phyloP scores from a whole-genome alignment of 2,797 vertebrate species.

The Vespertilio murinus region DNA sequence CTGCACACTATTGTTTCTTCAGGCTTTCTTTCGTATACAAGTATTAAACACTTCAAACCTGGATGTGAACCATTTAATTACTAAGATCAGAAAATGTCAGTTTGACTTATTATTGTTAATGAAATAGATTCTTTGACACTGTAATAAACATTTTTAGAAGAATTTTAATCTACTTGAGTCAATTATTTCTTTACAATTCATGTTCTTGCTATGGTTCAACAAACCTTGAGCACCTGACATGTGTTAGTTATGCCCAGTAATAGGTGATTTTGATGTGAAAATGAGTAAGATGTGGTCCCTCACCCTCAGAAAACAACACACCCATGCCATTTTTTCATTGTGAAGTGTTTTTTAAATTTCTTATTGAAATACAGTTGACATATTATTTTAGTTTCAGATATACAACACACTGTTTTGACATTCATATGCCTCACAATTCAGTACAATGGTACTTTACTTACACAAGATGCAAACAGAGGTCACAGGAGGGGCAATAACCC shows the following conservation, averaged over 20 bases:
- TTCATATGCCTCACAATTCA: neutral
- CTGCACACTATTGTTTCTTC: constrained; percentile 36
- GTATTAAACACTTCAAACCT: constrained; percentile 50
- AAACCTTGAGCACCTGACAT: constrained; percentile 13
- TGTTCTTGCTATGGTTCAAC: constrained; percentile 22
- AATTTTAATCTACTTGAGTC: constrained; percentile 45
- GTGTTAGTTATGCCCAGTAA: neutral
- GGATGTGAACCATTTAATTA: constrained; percentile 54
- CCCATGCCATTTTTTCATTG: neutral
- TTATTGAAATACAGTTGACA: neutral
- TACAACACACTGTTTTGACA: neutral
- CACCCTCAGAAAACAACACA: neutral
- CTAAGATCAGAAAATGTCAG: constrained; percentile 43
- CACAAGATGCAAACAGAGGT: neutral
- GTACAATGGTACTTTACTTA: neutral
- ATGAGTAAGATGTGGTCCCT: neutral
- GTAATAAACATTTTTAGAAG: neutral
- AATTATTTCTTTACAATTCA: constrained; percentile 43
- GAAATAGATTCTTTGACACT: constrained; percentile 9
- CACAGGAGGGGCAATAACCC: neutral
- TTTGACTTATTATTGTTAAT: constrained; percentile 26
- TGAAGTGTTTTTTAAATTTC: neutral
- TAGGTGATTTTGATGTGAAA: neutral
- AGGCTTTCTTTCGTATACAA: neutral
- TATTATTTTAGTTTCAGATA: neutral